Base-by-base conservation (phyloP, 2,797 vertebrate species). In the Threskiornis aethiopicus region DNA sequence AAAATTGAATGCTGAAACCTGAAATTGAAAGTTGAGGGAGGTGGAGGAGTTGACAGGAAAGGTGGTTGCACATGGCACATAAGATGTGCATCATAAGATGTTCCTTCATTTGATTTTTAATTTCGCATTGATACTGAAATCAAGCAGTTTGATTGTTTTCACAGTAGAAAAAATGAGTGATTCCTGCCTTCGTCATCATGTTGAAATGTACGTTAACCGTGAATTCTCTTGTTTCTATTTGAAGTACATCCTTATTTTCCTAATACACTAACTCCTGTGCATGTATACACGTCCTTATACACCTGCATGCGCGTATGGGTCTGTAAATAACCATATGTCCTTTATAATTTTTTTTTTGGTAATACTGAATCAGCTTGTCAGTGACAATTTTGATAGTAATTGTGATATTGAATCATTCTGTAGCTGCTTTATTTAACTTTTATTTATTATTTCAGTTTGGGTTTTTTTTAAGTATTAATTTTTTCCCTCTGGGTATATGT, bases 401-500 rank as follows among this genome's bases (percentile, higher is more conserved):
- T 82, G 17, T 67, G 47, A 55, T 33, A 13, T 42, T 67, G 17
- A 49, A 78, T 87, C 51, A 69, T 83, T 93, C 72, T 54, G 51
- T 84, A 89, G 16, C 28, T 79, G 19, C 46, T 94, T 93, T 21
- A n/a, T 93, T 93, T 69, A 77, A 57, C 22, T 83, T 61, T 9
- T 65, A 35, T 51, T 62, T 84, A 57, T 47, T 78, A 37, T 54
- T 86, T 66, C 26, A 62, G 41, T 39, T 39, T 39, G 24, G 7
- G 1, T 2, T 0, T 5, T 59, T 69, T 41, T 55, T 29, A 16
- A 73, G 8, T 37, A 44, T 64, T 67, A 8, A 1, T 20, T 62
- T 67, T 64, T 73, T 15, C 15, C 28, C 5, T 55, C 22, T 62
- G 22, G 2, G 2, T 76, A 0, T 85, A 35, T 58, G 6, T 35